Evolutionary conservation across 2,888 invertebrate genomes (phyloP), one percentile per base, ranked within the genome.

Genomic region (Brenthis hecate): DNA sequence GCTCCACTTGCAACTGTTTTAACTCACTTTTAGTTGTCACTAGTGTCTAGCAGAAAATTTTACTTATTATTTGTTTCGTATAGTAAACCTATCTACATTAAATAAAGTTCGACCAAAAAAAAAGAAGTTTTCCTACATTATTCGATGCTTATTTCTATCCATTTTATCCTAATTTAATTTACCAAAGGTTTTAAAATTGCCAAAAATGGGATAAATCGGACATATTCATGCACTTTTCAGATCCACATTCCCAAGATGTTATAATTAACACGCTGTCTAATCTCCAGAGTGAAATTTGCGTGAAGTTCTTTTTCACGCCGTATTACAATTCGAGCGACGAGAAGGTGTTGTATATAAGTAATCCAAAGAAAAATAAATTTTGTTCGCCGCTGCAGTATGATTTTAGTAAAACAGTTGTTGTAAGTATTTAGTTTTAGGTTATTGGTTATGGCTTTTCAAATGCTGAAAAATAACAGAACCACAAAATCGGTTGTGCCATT

Each of bases 271-370:
- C 85, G 0, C 71, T 91, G 0, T 73, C 78, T 0, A 76, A 78
- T 3, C 55, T 91, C 0, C 83, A 89, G 66, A 79, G 78, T 0
- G 91, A 89, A 50, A 72, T 90, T 0, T 92, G 91, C 67, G 73
- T 92, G 0, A 92, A 91, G 54, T 92, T 92, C 77, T 91, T 90
- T 75, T 77, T 79, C 66, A 81, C 81, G 0, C 86, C 86, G 0
- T 14, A 76, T 0, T 77, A 79, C 58, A 81, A 76, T 8, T 68
- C 79, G 0, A 78, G 65, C 0, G 66, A 72, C 0, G 65, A 81
- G 1, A 85, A 80, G 43, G 78, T 89, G 0, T 68, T 91, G 4
- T 84, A 82, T 13, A 80, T 91, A n/a, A 85, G 72, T 58, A 91
- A 91, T 57, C 84, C 86, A 0, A 78, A 84, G 0, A 89, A 86